A percentile compares a stretch with the other conserved stretches of the same genome.
Evolutionary conservation across 2,888 invertebrate species (phyloP).

Genomic region (Resseliella maxima): DNA sequence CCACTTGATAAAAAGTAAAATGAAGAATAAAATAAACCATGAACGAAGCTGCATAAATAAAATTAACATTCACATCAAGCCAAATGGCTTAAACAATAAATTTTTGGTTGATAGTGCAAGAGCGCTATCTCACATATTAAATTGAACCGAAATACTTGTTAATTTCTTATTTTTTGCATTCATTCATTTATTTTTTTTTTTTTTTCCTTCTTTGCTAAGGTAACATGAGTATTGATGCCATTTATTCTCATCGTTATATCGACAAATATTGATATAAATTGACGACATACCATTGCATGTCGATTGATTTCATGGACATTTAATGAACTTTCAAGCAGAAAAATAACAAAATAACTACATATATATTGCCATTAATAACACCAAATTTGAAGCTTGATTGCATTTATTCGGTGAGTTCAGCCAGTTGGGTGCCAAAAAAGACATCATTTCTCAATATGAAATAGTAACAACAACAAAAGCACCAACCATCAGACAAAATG

Average conservation of each 20-base stretch:
- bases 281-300: background rate
- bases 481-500: background rate
- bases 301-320: background rate
- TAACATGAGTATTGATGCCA: background rate
- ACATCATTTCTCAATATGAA: background rate
- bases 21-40: background rate
- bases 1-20: background rate
- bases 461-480: no score
- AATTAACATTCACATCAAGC: background rate
- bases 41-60: background rate
- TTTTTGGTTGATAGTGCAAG: background rate
- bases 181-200: background rate
- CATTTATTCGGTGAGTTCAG: background rate
- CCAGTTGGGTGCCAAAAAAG: background rate
- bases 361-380: background rate
- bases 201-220: background rate
- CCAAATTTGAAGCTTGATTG: background rate
- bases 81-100: background rate
- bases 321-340: background rate
- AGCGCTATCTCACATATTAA: no score
- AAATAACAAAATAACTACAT: background rate
- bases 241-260: background rate
- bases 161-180: background rate
- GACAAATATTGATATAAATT: constrained; percentile 12
- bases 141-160: no score